A percentile compares a stretch with the other conserved stretches of the same genome.
These are phyloP conservation scores for Lacanobia oleracea DNA, from an alignment of 2,888 invertebrate genomes.

Conservation along the genomic window DNA sequence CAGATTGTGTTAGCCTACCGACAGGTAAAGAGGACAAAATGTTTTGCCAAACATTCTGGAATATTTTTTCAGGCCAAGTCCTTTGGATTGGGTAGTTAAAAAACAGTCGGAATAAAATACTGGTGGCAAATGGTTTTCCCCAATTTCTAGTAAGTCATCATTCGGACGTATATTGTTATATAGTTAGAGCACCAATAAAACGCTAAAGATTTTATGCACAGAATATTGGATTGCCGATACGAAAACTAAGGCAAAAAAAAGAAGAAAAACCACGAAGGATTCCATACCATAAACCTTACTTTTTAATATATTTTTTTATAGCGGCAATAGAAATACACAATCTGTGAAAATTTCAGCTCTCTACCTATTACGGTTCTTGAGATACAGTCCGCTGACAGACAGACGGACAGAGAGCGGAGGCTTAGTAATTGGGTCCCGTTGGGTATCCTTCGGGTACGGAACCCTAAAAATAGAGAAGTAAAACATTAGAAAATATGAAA, in stretches of 20 bases:
- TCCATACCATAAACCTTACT: no score
- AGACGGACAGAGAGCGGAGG: no score
- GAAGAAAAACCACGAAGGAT: no score
- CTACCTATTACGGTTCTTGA: no score
- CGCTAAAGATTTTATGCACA: background rate
- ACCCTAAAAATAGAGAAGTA: background rate
- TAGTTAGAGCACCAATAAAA: constrained; percentile 16
- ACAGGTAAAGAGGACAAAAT: constrained; percentile 24
- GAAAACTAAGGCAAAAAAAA: background rate
- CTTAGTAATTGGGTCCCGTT: no score
- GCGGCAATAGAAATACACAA: no score
- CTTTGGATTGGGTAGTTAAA: constrained; percentile 7
- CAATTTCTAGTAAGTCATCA: constrained; percentile 14
- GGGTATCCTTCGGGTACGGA: no score
- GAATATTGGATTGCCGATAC: background rate
- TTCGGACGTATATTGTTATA: background rate
- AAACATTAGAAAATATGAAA: background rate
- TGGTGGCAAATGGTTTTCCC: constrained; percentile 12
- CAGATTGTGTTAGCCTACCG: constrained; percentile 13
- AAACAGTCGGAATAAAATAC: constrained; percentile 16
- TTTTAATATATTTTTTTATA: no score
- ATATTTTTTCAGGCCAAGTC: constrained; percentile 22
- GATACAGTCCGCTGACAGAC: no score
- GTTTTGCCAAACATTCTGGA: constrained; percentile 25
- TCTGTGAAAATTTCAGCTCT: no score